phyloP scores from a whole-genome alignment of 2,888 invertebrate species.

The Drosophila falleni region DNA sequence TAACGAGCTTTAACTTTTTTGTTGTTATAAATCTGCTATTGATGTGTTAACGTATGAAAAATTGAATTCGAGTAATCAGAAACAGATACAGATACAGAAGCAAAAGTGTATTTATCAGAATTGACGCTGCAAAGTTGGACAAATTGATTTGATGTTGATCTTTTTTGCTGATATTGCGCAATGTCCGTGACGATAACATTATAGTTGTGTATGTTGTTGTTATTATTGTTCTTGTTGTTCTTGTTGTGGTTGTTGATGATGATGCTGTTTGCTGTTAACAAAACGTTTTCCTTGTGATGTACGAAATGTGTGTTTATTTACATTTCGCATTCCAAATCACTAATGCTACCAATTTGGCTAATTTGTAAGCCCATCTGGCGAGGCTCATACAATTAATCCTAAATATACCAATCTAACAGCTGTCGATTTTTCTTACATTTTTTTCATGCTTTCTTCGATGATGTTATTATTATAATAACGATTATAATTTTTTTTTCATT shows the following conservation, averaged over 20 bases:
- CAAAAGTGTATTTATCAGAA: slow-evolving; percentile 2
- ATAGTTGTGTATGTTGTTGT: slow-evolving; percentile 7
- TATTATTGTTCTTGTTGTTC: slow-evolving; percentile 2
- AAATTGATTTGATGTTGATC: slow-evolving; percentile 43
- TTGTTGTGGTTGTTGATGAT: neutral
- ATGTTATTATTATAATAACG: neutral
- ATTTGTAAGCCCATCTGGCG: slow-evolving; percentile 26
- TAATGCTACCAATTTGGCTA: slow-evolving; percentile 30
- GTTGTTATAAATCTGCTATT: slow-evolving; percentile 4
- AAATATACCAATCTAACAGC: slow-evolving; percentile 36
- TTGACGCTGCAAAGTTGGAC: slow-evolving; percentile 34
- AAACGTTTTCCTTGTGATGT: slow-evolving; percentile 19
- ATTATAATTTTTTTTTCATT: neutral
- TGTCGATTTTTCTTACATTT: slow-evolving; percentile 15
- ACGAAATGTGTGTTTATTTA: slow-evolving; percentile 44
- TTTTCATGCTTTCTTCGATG: neutral
- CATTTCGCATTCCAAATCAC: slow-evolving; percentile 27
- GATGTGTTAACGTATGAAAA: slow-evolving; percentile 18
- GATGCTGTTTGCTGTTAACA: slow-evolving; percentile 16
- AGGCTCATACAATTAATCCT: neutral
- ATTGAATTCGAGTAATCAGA: slow-evolving; percentile 7
- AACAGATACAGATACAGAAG: slow-evolving; percentile 11
- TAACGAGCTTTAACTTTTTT: neutral
- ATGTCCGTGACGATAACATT: slow-evolving; percentile 35
- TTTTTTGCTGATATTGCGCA: slow-evolving; percentile 37